Percentiles rank a stretch among this genome's conserved stretches.
Conservation (phyloP, 2,888 invertebrate genomes). For the Brachypalpus laphriformis region DNA sequence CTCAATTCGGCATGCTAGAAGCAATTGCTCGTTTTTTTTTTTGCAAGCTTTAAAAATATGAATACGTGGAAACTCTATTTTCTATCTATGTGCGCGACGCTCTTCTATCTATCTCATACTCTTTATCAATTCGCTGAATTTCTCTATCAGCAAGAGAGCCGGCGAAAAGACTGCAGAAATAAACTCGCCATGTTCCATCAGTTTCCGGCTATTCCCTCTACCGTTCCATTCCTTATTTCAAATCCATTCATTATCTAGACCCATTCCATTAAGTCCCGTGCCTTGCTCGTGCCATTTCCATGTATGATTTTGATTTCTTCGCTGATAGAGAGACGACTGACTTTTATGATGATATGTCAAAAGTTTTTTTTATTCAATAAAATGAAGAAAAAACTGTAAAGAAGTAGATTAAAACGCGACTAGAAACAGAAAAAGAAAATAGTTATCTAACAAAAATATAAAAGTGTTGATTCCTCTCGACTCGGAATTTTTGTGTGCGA, state of each 20-base stretch:
- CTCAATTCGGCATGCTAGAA: too few species aligned
- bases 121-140: constrained; percentile 17
- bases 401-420: constrained; percentile 41
- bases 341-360: constrained; percentile 73
- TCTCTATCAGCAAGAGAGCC: constrained; percentile 15
- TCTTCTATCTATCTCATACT: neutral
- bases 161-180: constrained; percentile 39
- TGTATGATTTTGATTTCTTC: constrained; percentile 67
- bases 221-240: constrained; percentile 12
- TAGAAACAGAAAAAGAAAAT: constrained; percentile 29
- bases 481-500: constrained; percentile 35
- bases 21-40: neutral
- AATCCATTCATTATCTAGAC: neutral
- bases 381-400: constrained; percentile 65
- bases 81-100: neutral
- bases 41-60: neutral
- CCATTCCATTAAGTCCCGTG: constrained; percentile 29
- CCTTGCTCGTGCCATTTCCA: constrained; percentile 53
- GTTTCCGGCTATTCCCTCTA: constrained; percentile 7
- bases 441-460: constrained; percentile 23
- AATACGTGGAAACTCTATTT: neutral
- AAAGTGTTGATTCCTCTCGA: constrained; percentile 22
- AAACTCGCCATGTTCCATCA: constrained; percentile 29
- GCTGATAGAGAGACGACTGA: constrained; percentile 67
- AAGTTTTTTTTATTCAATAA: constrained; percentile 71